Evolutionary conservation across 2,797 vertebrate species (phyloP), one percentile per base, ranked within the genome.

Genomic region (Myiothlypis coronata): DNA sequence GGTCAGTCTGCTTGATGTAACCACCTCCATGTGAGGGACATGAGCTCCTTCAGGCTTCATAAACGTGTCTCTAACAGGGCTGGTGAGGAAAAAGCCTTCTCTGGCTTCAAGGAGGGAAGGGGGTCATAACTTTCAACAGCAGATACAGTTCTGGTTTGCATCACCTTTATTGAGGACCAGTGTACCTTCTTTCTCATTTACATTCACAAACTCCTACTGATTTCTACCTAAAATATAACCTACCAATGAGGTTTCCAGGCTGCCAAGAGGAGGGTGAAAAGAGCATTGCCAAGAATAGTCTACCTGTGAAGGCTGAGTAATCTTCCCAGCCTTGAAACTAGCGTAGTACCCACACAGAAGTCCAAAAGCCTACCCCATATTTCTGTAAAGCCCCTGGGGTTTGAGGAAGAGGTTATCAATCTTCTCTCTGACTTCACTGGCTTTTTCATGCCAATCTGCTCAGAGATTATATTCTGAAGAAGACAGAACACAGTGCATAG

Each of bases 141-240:
- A 74, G 41, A n/a, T 43, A 22, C 75, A 32, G 8, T 50, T 60
- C 80, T 89, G 11, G 19, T 87, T 86, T 60, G 7, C 26, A 28
- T 22, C 79, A 39, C 69, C 55, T 69, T 78, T 79, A 53, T 1
- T 68, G 53, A 81, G 43, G 59, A 65, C 27, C 28, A 68, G 46
- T 0, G 3, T 27, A 71, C 18, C n/a, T 67, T 68, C 43, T 27
- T 91, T 56, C 35, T 90, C 22, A 16, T 50, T 89, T 75, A 27
- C 21, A 74, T 92, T 86, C 61, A 82, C 83, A 88, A 74, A 64
- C 65, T 34, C 68, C 72, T 90, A 50, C 74, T 52, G 46, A 64
- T 44, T 85, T 90, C 19, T 68, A 56, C 69, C n/a, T 53, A 89
- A 90, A 94, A 90, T 79, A 60, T 11, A 91, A 88, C 37, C 12